phyloP scores from a whole-genome alignment of 2,113 vertebrate species.

The Callithrix jacchus region DNA sequence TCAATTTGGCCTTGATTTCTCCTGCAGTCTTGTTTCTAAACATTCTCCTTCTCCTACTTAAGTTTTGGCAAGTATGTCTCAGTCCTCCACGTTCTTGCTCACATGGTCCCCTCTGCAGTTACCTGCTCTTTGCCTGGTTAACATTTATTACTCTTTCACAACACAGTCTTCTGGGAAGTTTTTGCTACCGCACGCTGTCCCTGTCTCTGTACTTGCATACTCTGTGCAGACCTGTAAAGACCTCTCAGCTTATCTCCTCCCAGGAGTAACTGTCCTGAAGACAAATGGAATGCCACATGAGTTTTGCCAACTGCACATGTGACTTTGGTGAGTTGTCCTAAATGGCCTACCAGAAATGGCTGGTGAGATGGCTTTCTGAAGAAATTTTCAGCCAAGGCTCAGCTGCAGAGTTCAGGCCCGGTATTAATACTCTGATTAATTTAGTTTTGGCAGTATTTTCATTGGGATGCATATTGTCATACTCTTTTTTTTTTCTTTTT shows the following conservation, averaged over 20 bases:
- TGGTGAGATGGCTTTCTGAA: background rate
- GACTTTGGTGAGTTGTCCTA: background rate
- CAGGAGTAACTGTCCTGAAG: background rate
- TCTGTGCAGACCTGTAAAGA: too few species aligned
- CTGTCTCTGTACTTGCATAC: background rate
- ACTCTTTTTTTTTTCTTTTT: too few species aligned
- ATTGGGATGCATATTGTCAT: background rate
- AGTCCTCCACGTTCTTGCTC: background rate
- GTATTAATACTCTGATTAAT: background rate
- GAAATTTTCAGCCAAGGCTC: background rate
- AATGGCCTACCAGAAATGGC: background rate
- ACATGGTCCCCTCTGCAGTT: background rate
- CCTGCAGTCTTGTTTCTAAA: background rate
- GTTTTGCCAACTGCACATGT: background rate
- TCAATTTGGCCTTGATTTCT: background rate
- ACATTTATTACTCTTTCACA: background rate
- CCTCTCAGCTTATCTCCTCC: background rate
- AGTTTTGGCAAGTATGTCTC: background rate
- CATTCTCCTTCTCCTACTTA: background rate
- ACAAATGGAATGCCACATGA: background rate
- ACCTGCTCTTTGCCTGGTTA: background rate
- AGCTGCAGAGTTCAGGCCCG: background rate
- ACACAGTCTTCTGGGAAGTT: background rate
- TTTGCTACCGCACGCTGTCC: background rate
- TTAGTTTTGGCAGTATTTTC: background rate